These are phyloP conservation scores for Euphydryas editha DNA, from an alignment of 2,888 invertebrate species.

Conservation along the genomic window DNA sequence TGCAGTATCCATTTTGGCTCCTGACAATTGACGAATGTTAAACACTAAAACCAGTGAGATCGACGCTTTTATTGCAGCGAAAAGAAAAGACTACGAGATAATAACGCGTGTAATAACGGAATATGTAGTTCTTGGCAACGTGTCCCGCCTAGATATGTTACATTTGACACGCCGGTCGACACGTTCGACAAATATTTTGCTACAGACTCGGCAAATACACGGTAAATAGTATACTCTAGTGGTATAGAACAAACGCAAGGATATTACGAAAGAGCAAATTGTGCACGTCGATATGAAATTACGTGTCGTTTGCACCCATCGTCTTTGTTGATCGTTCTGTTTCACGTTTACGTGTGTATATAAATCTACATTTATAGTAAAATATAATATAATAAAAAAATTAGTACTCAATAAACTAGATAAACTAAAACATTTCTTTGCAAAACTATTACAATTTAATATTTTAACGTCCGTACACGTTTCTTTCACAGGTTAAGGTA, in stretches of 20 bases:
- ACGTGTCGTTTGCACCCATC: conserved; percentile 68
- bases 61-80: conserved; percentile 75
- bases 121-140: conserved; percentile 68
- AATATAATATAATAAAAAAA: neutral
- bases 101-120: conserved; percentile 75
- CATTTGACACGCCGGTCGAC: conserved; percentile 74
- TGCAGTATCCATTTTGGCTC: conserved; percentile 61
- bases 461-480: neutral
- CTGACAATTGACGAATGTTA: conserved; percentile 57
- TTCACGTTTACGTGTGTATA: conserved; percentile 70
- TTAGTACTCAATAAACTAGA: neutral
- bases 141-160: conserved; percentile 78
- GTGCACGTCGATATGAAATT: conserved; percentile 73
- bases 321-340: conserved; percentile 58
- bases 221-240: conserved; percentile 60
- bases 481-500: neutral
- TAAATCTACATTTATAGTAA: conserved; percentile 19
- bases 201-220: conserved; percentile 77
- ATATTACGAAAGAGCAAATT: conserved; percentile 63
- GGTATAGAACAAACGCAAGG: conserved; percentile 70
- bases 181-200: conserved; percentile 82
- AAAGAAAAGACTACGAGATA: conserved; percentile 75
- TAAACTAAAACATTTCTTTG: neutral
- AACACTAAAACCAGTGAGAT: conserved; percentile 65
- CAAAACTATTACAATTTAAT: neutral